Base-by-base conservation (phyloP, 2,113 vertebrate genomes). In the Equus przewalskii region DNA sequence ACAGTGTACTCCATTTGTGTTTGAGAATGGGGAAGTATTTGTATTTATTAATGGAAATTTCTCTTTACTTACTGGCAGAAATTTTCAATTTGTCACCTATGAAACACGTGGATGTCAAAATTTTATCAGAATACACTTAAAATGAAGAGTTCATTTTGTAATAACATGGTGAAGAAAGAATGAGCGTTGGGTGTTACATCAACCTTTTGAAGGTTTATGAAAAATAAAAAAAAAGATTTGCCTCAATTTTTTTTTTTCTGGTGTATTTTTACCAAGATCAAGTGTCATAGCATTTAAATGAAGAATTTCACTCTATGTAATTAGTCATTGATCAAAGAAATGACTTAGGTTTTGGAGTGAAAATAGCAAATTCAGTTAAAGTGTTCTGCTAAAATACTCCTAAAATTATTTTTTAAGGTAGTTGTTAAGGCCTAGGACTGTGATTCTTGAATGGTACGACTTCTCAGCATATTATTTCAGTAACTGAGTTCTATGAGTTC, bases 101-200 rank as follows among this genome's bases (percentile, higher is more conserved):
- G 94, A 98, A 96, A 96, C 83, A 46, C 82, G 83, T 49, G 97
- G 83, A 96, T 98, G 92, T 98, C 82, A 97, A 98, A 98, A 96
- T 97, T 98, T 98, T 95, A 97, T 92, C 90, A 0, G 94, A 97
- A 98, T 98, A 92, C 44, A 91, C 70, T 97, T 85, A 46, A 95
- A 96, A 96, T 98, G 92, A 98, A 98, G 98, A 98, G 97, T 96
- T 98, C 89, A 98, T 98, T 92, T 98, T 97, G 98, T 97, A 96
- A 97, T 98, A 98, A 97, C 97, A 87, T 84, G 86, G 12, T 94
- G 11, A 93, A 96, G 94, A 94, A 97, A 93, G 49, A 96, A 95
- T 56, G 54, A 36, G 69, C 69, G 67, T 96, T 98, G 92, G 96
- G 90, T 97, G 95, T 95, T 97, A 88, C 70, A 96, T 93, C 5